Base-by-base conservation (phyloP, 2,797 vertebrate genomes). In the Halcyon smyrnensis region DNA sequence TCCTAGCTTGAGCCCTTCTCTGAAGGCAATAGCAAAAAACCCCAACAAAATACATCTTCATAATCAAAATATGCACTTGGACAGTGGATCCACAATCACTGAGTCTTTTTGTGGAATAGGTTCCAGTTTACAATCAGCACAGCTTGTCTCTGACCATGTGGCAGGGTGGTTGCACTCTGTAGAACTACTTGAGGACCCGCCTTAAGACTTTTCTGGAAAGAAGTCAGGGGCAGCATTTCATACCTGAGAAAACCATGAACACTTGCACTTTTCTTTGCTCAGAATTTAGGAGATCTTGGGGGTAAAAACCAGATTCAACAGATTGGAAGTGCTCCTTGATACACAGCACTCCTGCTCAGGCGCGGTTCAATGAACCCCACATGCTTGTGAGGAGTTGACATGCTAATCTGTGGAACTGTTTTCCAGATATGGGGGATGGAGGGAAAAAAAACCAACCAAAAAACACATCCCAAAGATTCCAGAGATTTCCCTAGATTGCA, bases 61-160 rank as follows among this genome's bases (percentile, higher is more conserved):
- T 51, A 27, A 70, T 39, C 24, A 51, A 78, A 57, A 34, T 30
- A 51, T 51, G 9, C 27, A 15, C 62, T 70, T 87, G n/a, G n/a
- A 63, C 43, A 67, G 25, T 41, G 27, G 5, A 27, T 53, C 43
- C 20, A 25, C 3, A 67, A 5, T 24, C 1, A 0, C 5, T 5
- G 19, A 71, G 41, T 20, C 37, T 56, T 51, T 37, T 37, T 5
- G 8, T 83, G 51, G 63, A 83, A 51, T 23, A 87, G 4, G 6
- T 70, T 70, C n/a, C 28, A 32, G 41, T 36, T 92, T 41, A 30
- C 24, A 76, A 4, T 19, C 37, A 84, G 63, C 23, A 37, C 8
- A 27, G 16, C 17, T 75, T 51, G 12, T 43, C 41, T 59, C 21
- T 71, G 48, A 11, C 11, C 34, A 24, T 2, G 3, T 20, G 62